These are phyloP conservation scores for Acronicta alni DNA, from an alignment of 2,888 invertebrate genomes.

Conservation along the genomic window DNA sequence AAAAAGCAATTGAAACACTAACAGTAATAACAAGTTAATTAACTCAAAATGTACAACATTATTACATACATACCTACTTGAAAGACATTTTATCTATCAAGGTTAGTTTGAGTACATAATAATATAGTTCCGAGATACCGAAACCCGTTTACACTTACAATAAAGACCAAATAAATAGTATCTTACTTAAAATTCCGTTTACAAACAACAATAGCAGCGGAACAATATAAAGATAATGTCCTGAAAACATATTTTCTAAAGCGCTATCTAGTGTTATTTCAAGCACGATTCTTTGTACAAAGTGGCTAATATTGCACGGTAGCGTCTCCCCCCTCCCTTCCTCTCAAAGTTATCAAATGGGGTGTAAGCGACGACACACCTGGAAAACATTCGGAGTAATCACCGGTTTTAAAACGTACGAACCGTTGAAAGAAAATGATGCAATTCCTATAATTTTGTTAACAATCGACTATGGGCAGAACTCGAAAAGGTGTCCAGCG, in stretches of 20 bases:
- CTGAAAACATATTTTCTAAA: constrained; percentile 48
- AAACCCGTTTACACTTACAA: constrained; percentile 2
- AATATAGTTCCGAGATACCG: not conserved
- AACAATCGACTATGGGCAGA: no score
- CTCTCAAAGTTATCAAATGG: constrained; percentile 33
- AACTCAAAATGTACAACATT: not conserved
- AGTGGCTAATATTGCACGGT: constrained; percentile 40
- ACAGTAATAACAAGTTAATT: not conserved
- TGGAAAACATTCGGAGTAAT: constrained; percentile 44
- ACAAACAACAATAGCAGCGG: constrained; percentile 36
- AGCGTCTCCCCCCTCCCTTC: constrained; percentile 1
- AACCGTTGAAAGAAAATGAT: constrained; percentile 22
- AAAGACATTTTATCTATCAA: not conserved
- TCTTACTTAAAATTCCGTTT: constrained; percentile 23
- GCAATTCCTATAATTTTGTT: constrained; percentile 23
- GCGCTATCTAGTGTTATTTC: constrained; percentile 40
- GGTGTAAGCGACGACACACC: constrained; percentile 35
- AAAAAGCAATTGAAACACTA: not conserved
- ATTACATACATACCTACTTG: not conserved
- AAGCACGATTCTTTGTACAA: constrained; percentile 40
- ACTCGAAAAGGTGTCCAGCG: no score
- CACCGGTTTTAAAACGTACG: constrained; percentile 34
- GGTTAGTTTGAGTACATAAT: not conserved
- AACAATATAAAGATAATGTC: constrained; percentile 37
- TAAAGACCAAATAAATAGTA: constrained; percentile 27